phyloP scores from a whole-genome alignment of 2,113 vertebrate genomes.

The Cavia porcellus region DNA sequence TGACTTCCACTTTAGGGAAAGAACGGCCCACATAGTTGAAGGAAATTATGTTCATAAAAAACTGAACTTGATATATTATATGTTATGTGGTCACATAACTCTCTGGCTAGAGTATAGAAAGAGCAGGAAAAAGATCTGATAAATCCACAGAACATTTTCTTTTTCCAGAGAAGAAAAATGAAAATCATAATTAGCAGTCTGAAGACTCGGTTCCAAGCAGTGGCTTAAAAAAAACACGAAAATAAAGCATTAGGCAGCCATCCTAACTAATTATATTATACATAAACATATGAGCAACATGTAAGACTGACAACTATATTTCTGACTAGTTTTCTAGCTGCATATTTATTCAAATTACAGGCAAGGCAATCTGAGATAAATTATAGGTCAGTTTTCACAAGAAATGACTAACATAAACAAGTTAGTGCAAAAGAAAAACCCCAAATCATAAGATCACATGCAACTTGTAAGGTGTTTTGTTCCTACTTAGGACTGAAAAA shows the following conservation, averaged over 20 bases:
- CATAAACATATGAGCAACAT: neutral
- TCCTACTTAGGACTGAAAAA: slow-evolving; percentile 46
- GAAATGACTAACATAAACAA: slow-evolving; percentile 22
- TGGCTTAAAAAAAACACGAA: neutral
- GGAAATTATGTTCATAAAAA: neutral
- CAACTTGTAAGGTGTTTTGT: slow-evolving; percentile 42
- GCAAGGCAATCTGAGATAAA: neutral
- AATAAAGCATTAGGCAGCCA: neutral
- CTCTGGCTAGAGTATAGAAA: neutral
- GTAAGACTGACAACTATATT: neutral
- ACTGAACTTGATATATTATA: neutral
- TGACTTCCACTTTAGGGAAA: slow-evolving; percentile 16
- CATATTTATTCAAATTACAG: neutral
- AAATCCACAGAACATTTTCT: slow-evolving; percentile 42
- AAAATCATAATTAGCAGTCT: slow-evolving; percentile 31
- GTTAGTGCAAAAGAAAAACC: slow-evolving; percentile 48
- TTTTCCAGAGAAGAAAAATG: slow-evolving; percentile 5
- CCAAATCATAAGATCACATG: neutral
- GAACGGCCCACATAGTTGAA: slow-evolving; percentile 18
- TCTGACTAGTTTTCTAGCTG: slow-evolving; percentile 42
- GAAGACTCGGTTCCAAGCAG: slow-evolving; percentile 23
- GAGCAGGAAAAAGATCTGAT: neutral
- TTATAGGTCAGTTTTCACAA: neutral
- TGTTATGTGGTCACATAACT: slow-evolving; percentile 47
- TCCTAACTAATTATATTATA: neutral